A percentile compares a stretch with the other conserved stretches of the same genome.
Evolutionary conservation across 2,113 vertebrate genomes (phyloP).

Genomic region (Synchiropus splendidus): DNA sequence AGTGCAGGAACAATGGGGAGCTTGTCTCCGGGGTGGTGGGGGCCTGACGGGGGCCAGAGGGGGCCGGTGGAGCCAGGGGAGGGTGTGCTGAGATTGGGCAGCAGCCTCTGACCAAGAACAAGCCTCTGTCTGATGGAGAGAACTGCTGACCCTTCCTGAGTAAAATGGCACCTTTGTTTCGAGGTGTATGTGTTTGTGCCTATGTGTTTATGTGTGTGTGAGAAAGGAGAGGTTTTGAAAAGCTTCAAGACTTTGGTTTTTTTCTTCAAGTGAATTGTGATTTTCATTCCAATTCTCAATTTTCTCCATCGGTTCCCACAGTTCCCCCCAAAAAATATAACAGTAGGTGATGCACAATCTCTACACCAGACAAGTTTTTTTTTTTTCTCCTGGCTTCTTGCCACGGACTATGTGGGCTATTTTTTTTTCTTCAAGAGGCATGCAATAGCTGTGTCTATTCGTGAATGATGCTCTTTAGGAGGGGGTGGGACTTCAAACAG

Average conservation of each 20-base stretch:
- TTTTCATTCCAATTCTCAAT: conserved; percentile 4
- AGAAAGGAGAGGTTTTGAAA: conserved; percentile 27
- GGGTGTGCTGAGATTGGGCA: conserved; percentile 67
- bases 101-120: conserved; percentile 72
- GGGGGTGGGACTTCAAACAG: conserved; percentile 1
- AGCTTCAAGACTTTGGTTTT: too few species aligned
- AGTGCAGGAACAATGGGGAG: conserved; percentile 67
- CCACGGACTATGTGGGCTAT: conserved; percentile 17
- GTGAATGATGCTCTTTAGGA: conserved; percentile 23
- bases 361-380: conserved; percentile 26
- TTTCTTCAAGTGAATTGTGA: conserved; percentile 15
- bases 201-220: conserved; percentile 45
- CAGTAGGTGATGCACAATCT: not conserved
- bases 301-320: conserved; percentile 6
- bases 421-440: conserved; percentile 15
- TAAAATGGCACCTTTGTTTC: conserved; percentile 77
- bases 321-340: too few species aligned
- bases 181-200: conserved; percentile 64
- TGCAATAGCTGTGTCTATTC: conserved; percentile 4
- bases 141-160: conserved; percentile 74
- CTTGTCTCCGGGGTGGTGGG: conserved; percentile 67
- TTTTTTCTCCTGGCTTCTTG: conserved; percentile 17
- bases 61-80: conserved; percentile 47
- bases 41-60: conserved; percentile 35
- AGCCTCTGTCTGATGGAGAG: conserved; percentile 71